Conservation (phyloP, 2,888 invertebrate species). For the Drosophila anceps region DNA sequence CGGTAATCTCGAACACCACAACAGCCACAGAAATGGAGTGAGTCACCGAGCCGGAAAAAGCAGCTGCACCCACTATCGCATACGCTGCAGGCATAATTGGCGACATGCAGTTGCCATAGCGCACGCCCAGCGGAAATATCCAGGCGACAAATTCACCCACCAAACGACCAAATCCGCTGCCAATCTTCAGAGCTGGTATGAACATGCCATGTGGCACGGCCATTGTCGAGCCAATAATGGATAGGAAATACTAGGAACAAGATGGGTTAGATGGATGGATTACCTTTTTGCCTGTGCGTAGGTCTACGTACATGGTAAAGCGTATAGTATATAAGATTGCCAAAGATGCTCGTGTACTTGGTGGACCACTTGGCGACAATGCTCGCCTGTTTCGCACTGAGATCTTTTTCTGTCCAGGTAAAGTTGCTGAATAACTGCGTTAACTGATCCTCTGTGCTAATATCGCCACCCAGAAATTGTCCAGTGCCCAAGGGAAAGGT, state of each 20-base stretch:
- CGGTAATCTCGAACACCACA: constrained; percentile 99
- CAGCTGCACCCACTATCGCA: constrained; percentile 97
- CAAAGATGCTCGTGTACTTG: constrained; percentile 92
- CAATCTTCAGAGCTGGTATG: constrained; percentile 98
- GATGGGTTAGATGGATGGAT: not conserved
- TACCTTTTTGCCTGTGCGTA: not conserved
- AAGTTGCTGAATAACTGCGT: constrained; percentile 96
- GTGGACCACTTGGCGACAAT: constrained; percentile 95
- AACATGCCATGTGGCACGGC: constrained; percentile 99
- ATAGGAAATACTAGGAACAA: constrained; percentile 91
- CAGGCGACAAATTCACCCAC: constrained; percentile 97
- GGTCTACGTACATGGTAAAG: constrained; percentile 91
- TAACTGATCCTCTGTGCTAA: constrained; percentile 92
- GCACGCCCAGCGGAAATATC: constrained; percentile 95
- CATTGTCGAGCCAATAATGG: constrained; percentile 96
- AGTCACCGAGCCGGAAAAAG: constrained; percentile 98
- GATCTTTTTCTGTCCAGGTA: constrained; percentile 94
- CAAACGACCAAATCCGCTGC: constrained; percentile 96
- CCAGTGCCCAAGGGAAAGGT: constrained; percentile 97
- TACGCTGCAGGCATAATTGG: constrained; percentile 97
- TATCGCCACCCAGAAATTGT: constrained; percentile 93
- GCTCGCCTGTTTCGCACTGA: constrained; percentile 92
- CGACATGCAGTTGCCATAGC: constrained; percentile 93
- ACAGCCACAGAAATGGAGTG: constrained; percentile 99
- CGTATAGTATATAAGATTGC: constrained; percentile 93